phyloP scores from a whole-genome alignment of 1,140 invertebrate species.

The Formica exsecta region DNA sequence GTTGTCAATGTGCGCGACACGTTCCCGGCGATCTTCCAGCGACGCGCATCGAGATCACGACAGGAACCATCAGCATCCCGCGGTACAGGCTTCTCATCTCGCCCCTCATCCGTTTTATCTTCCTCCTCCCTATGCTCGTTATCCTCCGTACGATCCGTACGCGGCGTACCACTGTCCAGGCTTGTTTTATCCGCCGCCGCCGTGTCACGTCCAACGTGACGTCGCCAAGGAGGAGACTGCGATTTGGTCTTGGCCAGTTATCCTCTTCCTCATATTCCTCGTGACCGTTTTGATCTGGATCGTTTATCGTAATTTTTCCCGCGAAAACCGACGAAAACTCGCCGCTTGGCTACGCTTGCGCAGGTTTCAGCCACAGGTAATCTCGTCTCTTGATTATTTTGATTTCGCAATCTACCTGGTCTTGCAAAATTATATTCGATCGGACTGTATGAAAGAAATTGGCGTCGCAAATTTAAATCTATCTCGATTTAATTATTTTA shows the following conservation, averaged over 20 bases:
- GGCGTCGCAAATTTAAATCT: background rate
- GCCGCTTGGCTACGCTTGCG: conserved; percentile 29
- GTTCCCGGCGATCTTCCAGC: background rate
- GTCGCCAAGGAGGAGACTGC: conserved; percentile 14
- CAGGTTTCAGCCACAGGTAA: conserved; percentile 66
- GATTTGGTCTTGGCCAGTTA: conserved; percentile 36
- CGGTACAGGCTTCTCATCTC: background rate
- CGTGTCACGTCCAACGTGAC: conserved; percentile 49
- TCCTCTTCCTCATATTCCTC: conserved; percentile 59
- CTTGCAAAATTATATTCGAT: conserved; percentile 8
- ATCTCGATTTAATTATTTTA: background rate
- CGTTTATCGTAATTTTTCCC: conserved; percentile 51
- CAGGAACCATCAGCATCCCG: conserved; percentile 32
- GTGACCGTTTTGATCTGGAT: conserved; percentile 20
- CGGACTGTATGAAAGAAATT: background rate
- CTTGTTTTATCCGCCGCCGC: conserved; percentile 44
- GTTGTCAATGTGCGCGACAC: conserved; percentile 61
- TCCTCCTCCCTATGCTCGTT: conserved; percentile 50
- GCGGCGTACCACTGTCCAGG: conserved; percentile 40
- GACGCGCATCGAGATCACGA: background rate
- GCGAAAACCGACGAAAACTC: conserved; percentile 57
- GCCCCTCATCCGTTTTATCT: background rate
- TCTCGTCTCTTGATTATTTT: background rate
- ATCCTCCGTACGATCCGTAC: conserved; percentile 61
- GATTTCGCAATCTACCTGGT: conserved; percentile 13